Percentiles rank a stretch among this genome's conserved stretches.
Conservation (phyloP, 1,140 invertebrate genomes). For the Megalonaias nervosa region DNA sequence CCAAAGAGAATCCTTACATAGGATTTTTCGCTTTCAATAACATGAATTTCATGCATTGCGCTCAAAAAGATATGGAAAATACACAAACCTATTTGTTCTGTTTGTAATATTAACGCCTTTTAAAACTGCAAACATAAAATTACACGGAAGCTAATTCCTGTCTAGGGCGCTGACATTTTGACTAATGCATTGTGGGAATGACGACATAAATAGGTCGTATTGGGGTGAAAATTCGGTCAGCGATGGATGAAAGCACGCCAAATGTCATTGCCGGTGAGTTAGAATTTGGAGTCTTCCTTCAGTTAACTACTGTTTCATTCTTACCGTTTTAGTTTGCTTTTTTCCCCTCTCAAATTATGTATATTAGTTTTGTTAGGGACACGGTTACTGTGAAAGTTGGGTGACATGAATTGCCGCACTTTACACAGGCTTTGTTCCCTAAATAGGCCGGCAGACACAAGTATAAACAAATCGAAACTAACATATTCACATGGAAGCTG, state of each 20-base stretch:
- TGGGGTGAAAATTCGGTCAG: constrained; percentile 45
- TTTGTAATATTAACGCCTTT: no score
- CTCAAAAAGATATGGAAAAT: no score
- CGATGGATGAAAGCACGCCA: constrained; percentile 41
- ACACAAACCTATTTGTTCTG: no score
- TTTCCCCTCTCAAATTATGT: not conserved
- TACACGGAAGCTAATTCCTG: constrained; percentile 16
- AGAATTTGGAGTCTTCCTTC: constrained; percentile 11
- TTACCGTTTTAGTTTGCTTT: not conserved
- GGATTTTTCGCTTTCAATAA: no score
- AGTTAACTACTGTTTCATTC: constrained; percentile 16
- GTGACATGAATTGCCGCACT: no score
- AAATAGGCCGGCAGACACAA: constrained; percentile 36
- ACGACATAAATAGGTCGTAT: constrained; percentile 36
- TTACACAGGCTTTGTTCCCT: constrained; percentile 29
- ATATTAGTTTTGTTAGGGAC: no score
- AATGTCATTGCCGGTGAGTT: constrained; percentile 32
- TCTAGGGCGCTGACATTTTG: constrained; percentile 47
- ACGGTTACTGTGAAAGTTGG: no score
- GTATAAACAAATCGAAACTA: no score
- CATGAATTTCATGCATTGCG: no score
- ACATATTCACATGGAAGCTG: no score
- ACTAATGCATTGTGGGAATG: constrained; percentile 30
- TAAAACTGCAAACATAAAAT: no score
- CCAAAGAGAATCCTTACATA: no score